Conservation (phyloP, 1,140 invertebrate species). For the Meloidogyne floridensis region DNA sequence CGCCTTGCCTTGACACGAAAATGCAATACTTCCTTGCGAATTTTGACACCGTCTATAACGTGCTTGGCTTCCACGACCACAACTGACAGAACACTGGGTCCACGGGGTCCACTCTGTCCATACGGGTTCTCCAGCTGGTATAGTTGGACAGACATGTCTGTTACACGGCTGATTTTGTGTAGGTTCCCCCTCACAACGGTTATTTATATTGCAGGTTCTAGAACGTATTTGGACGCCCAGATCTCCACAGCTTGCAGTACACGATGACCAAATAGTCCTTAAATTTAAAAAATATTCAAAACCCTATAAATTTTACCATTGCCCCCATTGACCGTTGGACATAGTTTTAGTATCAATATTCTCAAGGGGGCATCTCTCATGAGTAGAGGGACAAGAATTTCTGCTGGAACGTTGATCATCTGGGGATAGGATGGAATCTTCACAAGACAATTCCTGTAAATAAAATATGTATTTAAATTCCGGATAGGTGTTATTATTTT, state of each 20-base stretch:
- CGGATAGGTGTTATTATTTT: neutral
- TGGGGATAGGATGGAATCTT: slow-evolving; percentile 48
- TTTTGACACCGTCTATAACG: slow-evolving; percentile 60
- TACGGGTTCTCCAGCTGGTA: slow-evolving; percentile 37
- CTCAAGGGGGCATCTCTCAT: slow-evolving; percentile 54
- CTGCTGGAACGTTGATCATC: neutral
- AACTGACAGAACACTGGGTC: slow-evolving; percentile 50
- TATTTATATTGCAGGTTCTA: slow-evolving; percentile 53
- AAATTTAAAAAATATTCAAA: neutral
- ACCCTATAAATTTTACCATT: neutral
- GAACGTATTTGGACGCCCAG: slow-evolving; percentile 55
- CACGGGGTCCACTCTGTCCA: slow-evolving; percentile 58
- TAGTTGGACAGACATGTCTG: slow-evolving; percentile 51
- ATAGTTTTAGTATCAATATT: slow-evolving; percentile 30
- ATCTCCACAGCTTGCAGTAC: slow-evolving; percentile 54
- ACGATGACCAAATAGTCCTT: slow-evolving; percentile 55
- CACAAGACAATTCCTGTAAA: slow-evolving; percentile 56
- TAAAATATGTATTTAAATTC: neutral
- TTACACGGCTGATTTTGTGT: slow-evolving; percentile 50
- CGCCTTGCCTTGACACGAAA: slow-evolving; percentile 55
- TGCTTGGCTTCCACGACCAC: slow-evolving; percentile 61
- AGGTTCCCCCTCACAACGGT: slow-evolving; percentile 55
- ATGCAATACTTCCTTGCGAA: slow-evolving; percentile 58
- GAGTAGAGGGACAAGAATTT: slow-evolving; percentile 46
- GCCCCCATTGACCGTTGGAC: slow-evolving; percentile 24